Percentiles rank a stretch among this genome's conserved stretches.
Conservation (phyloP, 2,797 vertebrate species). For the Iguana delicatissima region DNA sequence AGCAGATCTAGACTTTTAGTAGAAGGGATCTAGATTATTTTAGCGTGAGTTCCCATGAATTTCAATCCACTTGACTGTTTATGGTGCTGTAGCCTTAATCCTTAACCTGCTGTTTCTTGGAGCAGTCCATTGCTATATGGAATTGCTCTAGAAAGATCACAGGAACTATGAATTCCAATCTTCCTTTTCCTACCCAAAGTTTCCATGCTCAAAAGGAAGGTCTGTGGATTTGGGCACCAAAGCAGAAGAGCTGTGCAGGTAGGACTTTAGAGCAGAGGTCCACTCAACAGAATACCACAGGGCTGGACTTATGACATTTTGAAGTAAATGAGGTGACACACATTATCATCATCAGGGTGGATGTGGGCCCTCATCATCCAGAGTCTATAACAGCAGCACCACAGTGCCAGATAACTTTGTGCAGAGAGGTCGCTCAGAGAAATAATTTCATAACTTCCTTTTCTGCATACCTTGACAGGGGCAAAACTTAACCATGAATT, state of each 20-base stretch:
- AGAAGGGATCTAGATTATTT: too few species aligned
- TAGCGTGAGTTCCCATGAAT: too few species aligned
- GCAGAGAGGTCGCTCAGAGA: neutral
- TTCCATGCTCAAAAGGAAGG: neutral
- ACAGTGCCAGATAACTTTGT: neutral
- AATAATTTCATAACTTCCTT: neutral
- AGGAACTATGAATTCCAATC: neutral
- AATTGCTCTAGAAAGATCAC: neutral
- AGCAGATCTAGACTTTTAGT: too few species aligned
- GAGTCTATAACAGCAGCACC: neutral
- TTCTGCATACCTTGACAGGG: neutral
- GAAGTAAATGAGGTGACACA: neutral
- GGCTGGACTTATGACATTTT: neutral
- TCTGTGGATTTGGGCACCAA: neutral
- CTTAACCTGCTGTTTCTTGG: neutral
- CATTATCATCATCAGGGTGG: neutral
- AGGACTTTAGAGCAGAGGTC: neutral
- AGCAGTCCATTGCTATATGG: neutral
- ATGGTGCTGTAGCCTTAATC: too few species aligned
- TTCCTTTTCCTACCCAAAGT: neutral
- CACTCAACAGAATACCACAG: neutral
- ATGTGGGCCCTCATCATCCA: neutral
- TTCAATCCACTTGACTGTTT: too few species aligned
- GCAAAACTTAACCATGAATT: neutral
- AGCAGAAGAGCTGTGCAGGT: neutral